Evolutionary conservation across 2,797 vertebrate species (phyloP).

Genomic region (Pteronotus mesoamericanus): DNA sequence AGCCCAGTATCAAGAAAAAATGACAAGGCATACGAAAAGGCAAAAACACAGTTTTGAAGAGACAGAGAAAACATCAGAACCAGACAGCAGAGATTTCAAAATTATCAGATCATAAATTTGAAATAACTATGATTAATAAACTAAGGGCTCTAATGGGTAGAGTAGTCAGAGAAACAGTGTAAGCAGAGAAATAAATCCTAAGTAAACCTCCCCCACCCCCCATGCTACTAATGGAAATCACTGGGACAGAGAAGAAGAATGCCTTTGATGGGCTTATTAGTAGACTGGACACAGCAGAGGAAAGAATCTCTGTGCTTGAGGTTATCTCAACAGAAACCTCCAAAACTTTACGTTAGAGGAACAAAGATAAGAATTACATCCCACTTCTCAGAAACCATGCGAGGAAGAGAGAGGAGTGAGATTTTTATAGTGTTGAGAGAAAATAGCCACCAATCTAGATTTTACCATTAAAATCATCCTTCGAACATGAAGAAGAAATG

Average conservation of each 20-base stretch:
- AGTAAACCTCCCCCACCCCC: background rate
- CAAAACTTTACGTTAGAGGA: background rate
- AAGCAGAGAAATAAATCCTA: background rate
- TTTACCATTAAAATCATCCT: background rate
- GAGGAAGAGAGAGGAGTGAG: background rate
- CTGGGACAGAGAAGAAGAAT: background rate
- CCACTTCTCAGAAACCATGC: background rate
- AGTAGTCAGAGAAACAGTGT: background rate
- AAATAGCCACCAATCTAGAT: background rate
- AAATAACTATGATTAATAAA: background rate
- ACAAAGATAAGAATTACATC: background rate
- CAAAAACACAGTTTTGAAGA: background rate
- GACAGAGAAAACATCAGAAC: background rate
- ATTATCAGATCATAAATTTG: background rate
- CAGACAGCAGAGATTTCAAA: background rate
- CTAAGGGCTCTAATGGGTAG: background rate
- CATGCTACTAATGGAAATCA: background rate
- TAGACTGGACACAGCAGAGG: background rate
- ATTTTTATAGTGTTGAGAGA: background rate
- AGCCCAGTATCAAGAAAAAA: background rate
- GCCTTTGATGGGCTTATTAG: background rate
- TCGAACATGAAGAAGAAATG: background rate
- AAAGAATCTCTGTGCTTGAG: background rate
- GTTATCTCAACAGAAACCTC: background rate
- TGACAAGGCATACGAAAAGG: background rate